Evolutionary conservation across 1,140 invertebrate genomes (phyloP), one percentile per base, ranked within the genome.

Genomic region (Hesperophylax magnus): DNA sequence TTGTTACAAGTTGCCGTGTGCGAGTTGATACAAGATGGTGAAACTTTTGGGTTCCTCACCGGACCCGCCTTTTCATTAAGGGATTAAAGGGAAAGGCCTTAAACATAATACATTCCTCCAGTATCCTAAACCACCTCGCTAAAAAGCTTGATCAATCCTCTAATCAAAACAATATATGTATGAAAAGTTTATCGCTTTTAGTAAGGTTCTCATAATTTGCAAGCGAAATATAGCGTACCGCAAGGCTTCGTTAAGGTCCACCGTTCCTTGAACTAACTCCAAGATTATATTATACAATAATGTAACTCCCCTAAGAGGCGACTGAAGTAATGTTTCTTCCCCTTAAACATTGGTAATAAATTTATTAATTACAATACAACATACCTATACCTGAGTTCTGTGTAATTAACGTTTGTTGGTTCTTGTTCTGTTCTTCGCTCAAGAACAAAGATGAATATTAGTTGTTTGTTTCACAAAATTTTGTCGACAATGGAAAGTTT

Each of bases 1-100:
- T 83, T 83, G 82, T 83, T 83, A 61, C 77, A 80, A 79, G 71
- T 74, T 74, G 53, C 82, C 77, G 74, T 78, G 79, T 81, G 79
- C 78, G 75, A 81, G 78, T 83, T 83, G 82, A 56, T 83, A 81
- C 82, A 81, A 83, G 82, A 83, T 80, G 82, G 78, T 56, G 24
- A 80, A 83, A 83, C 79, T 83, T 83, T 83, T 80, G 82, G 82
- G 82, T 82, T 65, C 69, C 67, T 56, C n/a, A 15, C 75, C 58
- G 74, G 60, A 56, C 34, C 58, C 78, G 78, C 56, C 82, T 78
- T 78, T 83, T 83, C 82, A 83, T 83, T 83, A 83, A 56, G 60
- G 76, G 65, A 74, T 74, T 27, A 74, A 65, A 63, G 58, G 76
- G 34, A 47, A 34, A 56, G 31, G 74, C 27, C 71, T 56, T 20